A percentile compares a stretch with the other conserved stretches of the same genome.
Evolutionary conservation across 2,797 vertebrate genomes (phyloP).

Genomic region (Pseudopleuronectes americanus): DNA sequence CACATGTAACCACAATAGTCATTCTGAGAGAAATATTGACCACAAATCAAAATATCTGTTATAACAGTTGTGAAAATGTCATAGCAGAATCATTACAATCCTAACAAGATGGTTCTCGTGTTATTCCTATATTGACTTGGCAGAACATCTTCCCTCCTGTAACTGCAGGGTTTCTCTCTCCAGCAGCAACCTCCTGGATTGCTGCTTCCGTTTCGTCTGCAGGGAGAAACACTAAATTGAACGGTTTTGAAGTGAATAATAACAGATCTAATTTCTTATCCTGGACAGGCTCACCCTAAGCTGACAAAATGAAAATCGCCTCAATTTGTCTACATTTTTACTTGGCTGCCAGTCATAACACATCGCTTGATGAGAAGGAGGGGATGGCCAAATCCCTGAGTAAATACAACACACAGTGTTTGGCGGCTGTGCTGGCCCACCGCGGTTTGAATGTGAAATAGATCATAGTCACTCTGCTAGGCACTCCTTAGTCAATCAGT

Average conservation of each 20-base stretch:
- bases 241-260: conserved; percentile 61
- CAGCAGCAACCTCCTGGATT: conserved; percentile 17
- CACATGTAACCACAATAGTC: conserved; percentile 36
- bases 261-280: conserved; percentile 72
- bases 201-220: conserved; percentile 51
- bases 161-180: background rate
- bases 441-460: conserved; percentile 41
- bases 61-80: conserved; percentile 23
- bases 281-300: conserved; percentile 57
- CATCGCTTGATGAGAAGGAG: conserved; percentile 55
- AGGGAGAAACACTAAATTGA: conserved; percentile 56
- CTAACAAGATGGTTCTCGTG: conserved; percentile 29
- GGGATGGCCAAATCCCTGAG: conserved; percentile 40
- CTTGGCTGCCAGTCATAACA: conserved; percentile 71
- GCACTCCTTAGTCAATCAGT: conserved; percentile 36
- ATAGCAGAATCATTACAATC: conserved; percentile 21
- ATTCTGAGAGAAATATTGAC: conserved; percentile 27
- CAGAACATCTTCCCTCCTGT: conserved; percentile 30
- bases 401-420: conserved; percentile 40
- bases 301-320: conserved; percentile 69
- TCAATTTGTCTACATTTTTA: conserved; percentile 64
- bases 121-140: conserved; percentile 48
- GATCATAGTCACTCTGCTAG: conserved; percentile 31
- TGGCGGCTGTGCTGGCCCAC: conserved; percentile 26
- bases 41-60: conserved; percentile 36